phyloP scores from a whole-genome alignment of 1,140 invertebrate species.

The Drosophila sp. region DNA sequence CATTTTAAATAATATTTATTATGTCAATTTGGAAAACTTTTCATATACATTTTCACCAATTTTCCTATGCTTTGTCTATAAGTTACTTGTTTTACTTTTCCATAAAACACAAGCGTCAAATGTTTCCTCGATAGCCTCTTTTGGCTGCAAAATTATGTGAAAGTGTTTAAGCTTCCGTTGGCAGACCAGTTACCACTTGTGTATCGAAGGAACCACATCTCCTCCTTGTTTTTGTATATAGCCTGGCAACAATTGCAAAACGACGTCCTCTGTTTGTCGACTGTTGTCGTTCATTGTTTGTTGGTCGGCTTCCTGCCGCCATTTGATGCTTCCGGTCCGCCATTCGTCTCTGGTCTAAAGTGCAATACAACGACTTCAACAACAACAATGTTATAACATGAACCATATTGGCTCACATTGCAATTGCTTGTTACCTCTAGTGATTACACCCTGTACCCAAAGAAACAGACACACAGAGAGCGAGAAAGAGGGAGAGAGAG shows the following conservation, averaged over 20 bases:
- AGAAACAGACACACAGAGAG: neutral
- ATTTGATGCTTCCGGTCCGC: slow-evolving; percentile 69
- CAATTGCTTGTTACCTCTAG: slow-evolving; percentile 37
- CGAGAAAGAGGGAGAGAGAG: neutral
- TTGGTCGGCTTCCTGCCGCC: slow-evolving; percentile 69
- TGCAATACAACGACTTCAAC: slow-evolving; percentile 3
- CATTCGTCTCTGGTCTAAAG: slow-evolving; percentile 39
- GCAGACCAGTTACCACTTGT: slow-evolving; percentile 35
- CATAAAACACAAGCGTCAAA: slow-evolving; percentile 46
- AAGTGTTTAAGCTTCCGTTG: slow-evolving; percentile 62
- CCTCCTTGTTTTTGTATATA: too few species aligned
- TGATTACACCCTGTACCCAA: slow-evolving; percentile 6
- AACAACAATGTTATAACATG: slow-evolving; percentile 3
- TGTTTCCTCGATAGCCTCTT: slow-evolving; percentile 63
- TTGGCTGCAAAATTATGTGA: slow-evolving; percentile 65
- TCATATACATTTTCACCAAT: neutral
- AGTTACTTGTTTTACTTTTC: slow-evolving; percentile 24
- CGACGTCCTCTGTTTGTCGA: slow-evolving; percentile 28
- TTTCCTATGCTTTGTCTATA: slow-evolving; percentile 4
- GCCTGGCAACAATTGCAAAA: slow-evolving; percentile 39
- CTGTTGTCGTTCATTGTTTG: slow-evolving; percentile 73
- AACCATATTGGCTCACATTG: slow-evolving; percentile 18
- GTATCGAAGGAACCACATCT: too few species aligned
- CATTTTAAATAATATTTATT: slow-evolving; percentile 8
- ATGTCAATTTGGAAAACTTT: slow-evolving; percentile 9